Evolutionary conservation across 2,888 invertebrate genomes (phyloP).

Genomic region (Heterodera filipjevi): DNA sequence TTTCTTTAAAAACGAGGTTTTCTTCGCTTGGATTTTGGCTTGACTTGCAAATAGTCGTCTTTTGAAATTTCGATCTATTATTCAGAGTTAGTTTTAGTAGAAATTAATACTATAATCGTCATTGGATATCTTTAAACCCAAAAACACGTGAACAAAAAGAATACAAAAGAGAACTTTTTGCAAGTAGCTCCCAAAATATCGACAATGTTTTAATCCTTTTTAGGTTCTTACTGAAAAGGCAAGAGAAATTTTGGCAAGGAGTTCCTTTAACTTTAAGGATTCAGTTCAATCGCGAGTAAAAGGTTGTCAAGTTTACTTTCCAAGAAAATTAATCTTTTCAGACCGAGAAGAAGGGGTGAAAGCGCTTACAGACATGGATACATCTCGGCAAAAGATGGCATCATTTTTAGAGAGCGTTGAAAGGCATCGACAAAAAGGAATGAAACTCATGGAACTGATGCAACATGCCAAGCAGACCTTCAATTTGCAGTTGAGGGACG

Average conservation of each 20-base stretch:
- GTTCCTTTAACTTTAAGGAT: conserved; percentile 41
- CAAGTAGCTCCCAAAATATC: no score
- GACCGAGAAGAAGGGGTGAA: conserved; percentile 51
- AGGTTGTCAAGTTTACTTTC: no score
- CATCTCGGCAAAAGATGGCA: conserved; percentile 41
- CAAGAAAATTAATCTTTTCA: conserved; percentile 31
- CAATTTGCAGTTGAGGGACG: conserved; percentile 87
- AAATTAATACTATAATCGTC: no score
- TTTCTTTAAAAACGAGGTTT: conserved; percentile 32
- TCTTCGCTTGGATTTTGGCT: no score
- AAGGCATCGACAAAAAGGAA: conserved; percentile 45
- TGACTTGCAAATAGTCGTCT: no score
- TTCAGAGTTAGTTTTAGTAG: no score
- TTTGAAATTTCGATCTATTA: no score
- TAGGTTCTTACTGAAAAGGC: conserved; percentile 41
- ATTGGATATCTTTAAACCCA: no score
- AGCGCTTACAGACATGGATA: conserved; percentile 49
- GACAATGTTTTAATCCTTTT: neutral
- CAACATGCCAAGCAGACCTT: conserved; percentile 84
- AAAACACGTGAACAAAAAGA: no score
- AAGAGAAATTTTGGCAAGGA: conserved; percentile 37
- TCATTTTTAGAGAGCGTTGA: conserved; percentile 34
- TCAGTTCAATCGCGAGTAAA: conserved; percentile 37
- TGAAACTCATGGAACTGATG: conserved; percentile 76
- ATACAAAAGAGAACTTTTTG: no score